Evolutionary conservation across 2,113 vertebrate species (phyloP).

Genomic region (Brachypodius melanocephalos): DNA sequence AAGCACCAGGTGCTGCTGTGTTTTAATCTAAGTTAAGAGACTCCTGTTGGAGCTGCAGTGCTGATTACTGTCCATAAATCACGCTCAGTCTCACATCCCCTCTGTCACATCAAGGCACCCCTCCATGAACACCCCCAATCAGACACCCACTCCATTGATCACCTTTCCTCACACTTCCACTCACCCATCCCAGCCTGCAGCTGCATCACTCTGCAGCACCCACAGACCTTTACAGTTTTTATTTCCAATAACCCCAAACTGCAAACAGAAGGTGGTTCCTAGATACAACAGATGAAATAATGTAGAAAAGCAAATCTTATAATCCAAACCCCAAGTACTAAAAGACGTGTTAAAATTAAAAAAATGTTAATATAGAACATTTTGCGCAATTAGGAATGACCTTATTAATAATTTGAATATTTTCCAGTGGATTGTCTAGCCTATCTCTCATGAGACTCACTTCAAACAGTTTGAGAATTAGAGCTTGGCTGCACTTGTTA

Average conservation of each 20-base stretch:
- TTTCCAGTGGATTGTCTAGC: conserved; percentile 5
- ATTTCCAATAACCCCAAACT: not conserved
- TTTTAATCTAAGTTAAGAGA: conserved; percentile 36
- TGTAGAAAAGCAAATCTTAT: not conserved
- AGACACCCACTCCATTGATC: not conserved
- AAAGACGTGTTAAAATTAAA: not conserved
- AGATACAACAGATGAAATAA: not conserved
- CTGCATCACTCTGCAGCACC: not conserved
- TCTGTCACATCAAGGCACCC: not conserved
- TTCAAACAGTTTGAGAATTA: conserved; percentile 16
- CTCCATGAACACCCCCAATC: not conserved
- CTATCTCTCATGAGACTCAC: not conserved
- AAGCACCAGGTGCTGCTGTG: not conserved
- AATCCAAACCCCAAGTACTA: not conserved
- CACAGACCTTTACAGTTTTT: not conserved
- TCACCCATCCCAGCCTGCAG: not conserved
- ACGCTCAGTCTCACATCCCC: not conserved
- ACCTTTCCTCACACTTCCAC: not conserved
- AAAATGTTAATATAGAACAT: not conserved
- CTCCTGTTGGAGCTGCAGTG: not conserved
- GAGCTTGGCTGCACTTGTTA: conserved; percentile 28
- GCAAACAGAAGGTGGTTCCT: not conserved
- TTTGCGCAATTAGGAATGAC: not conserved
- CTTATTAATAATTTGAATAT: not conserved
- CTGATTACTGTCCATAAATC: conserved; percentile 30